Conservation (phyloP, 2,888 invertebrate species). For the Rotaria sp. region DNA sequence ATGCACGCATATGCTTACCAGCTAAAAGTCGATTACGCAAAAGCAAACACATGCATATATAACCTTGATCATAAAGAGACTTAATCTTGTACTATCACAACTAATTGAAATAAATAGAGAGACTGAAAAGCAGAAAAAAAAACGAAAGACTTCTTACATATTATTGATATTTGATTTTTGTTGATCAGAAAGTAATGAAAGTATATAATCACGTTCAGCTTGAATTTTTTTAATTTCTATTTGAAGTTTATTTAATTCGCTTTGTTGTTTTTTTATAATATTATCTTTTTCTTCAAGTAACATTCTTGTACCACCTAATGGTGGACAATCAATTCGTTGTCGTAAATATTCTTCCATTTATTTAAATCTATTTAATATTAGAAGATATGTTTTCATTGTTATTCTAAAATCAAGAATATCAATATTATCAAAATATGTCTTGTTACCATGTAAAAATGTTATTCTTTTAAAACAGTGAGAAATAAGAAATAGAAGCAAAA, state of each 20-base stretch:
- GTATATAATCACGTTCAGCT: conserved; percentile 30
- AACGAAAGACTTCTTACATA: neutral
- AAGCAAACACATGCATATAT: neutral
- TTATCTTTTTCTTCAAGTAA: conserved; percentile 35
- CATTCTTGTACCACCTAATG: conserved; percentile 17
- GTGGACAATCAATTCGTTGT: conserved; percentile 36
- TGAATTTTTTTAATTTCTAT: conserved; percentile 8
- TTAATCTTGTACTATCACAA: too few relatives aligned
- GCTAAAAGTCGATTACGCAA: neutral
- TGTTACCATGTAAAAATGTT: too few relatives aligned
- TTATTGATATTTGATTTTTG: neutral
- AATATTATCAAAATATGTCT: too few relatives aligned
- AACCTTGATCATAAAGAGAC: neutral
- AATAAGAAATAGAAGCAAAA: neutral
- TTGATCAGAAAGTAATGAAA: conserved; percentile 10
- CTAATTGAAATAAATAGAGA: too few relatives aligned
- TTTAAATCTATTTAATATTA: too few relatives aligned
- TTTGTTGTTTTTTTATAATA: conserved; percentile 33
- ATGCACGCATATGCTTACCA: neutral
- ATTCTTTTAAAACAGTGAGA: neutral
- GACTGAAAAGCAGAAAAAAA: too few relatives aligned
- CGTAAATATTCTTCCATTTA: conserved; percentile 31
- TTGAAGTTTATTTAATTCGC: conserved; percentile 25
- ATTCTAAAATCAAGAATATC: too few relatives aligned
- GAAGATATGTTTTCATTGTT: too few relatives aligned